A percentile compares a stretch with the other conserved stretches of the same genome.
Evolutionary conservation across 2,888 invertebrate species (phyloP).

Genomic region (Hecatera dysodea): DNA sequence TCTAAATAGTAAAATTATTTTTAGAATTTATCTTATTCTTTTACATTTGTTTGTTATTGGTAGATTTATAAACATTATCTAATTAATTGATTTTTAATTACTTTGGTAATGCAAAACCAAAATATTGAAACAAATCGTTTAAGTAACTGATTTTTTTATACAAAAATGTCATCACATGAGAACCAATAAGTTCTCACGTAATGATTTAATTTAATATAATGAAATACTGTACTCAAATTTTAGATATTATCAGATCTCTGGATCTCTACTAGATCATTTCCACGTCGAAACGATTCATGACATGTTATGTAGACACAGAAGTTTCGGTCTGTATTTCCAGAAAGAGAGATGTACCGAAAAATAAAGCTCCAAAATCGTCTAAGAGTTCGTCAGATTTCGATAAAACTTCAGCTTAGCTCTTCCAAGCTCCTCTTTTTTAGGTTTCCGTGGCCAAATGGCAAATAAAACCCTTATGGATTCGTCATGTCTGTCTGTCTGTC

Average conservation of each 20-base stretch:
- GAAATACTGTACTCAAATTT: not conserved
- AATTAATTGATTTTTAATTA: slow-evolving; percentile 48
- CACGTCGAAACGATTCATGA: not conserved
- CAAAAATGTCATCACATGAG: slow-evolving; percentile 4
- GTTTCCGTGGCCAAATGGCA: too few relatives aligned
- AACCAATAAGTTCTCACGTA: slow-evolving; percentile 17
- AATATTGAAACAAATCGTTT: slow-evolving; percentile 30
- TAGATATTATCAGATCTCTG: not conserved
- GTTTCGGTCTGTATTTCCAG: not conserved
- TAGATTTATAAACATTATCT: slow-evolving; percentile 24
- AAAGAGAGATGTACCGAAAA: not conserved
- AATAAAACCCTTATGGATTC: too few relatives aligned
- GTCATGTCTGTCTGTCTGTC: too few relatives aligned
- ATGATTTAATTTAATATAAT: not conserved
- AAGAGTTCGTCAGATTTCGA: not conserved
- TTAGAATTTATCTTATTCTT: not conserved
- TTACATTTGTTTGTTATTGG: slow-evolving; percentile 1
- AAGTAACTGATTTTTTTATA: slow-evolving; percentile 18
- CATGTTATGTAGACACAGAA: not conserved
- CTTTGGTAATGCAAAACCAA: slow-evolving; percentile 21
- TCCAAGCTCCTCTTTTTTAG: not conserved
- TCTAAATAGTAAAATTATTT: not conserved
- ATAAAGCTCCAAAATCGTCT: not conserved
- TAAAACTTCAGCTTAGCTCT: not conserved
- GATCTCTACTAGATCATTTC: not conserved